Percentiles rank a stretch among this genome's conserved stretches.
Conservation (phyloP, 2,888 invertebrate species). For the Nymphalis polychloros region DNA sequence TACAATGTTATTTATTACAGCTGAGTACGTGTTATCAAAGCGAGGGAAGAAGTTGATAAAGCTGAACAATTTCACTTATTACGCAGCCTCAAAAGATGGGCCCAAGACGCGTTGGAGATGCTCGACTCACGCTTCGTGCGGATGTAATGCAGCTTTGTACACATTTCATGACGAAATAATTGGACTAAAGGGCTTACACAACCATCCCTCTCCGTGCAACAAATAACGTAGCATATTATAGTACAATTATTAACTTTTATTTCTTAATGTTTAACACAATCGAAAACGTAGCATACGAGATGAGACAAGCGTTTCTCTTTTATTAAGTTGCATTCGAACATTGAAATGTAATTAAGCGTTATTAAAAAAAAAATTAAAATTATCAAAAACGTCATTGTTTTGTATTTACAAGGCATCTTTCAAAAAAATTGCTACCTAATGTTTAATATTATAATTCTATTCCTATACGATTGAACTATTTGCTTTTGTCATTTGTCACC, state of each 20-base stretch:
- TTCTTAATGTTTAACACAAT: neutral
- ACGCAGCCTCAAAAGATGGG: conserved; percentile 30
- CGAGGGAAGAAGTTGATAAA: conserved; percentile 42
- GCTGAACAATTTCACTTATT: conserved; percentile 44
- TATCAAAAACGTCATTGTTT: no score
- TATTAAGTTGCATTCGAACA: no score
- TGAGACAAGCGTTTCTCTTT: no score
- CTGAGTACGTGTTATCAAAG: conserved; percentile 40
- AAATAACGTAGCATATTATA: neutral
- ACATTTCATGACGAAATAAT: conserved; percentile 43
- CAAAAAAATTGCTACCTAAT: no score
- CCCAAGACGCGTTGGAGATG: conserved; percentile 41
- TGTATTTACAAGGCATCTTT: no score
- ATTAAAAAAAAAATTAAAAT: no score
- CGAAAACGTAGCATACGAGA: neutral
- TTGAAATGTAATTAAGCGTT: no score
- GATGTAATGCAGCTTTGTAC: conserved; percentile 42
- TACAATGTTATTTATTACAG: conserved; percentile 31
- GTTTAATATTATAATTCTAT: no score
- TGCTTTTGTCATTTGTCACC: no score
- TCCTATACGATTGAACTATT: no score
- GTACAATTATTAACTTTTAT: neutral
- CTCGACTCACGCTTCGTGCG: conserved; percentile 37
- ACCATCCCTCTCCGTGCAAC: conserved; percentile 20
- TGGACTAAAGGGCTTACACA: conserved; percentile 41